phyloP scores from a whole-genome alignment of 2,797 vertebrate species.

The Lemur catta region DNA sequence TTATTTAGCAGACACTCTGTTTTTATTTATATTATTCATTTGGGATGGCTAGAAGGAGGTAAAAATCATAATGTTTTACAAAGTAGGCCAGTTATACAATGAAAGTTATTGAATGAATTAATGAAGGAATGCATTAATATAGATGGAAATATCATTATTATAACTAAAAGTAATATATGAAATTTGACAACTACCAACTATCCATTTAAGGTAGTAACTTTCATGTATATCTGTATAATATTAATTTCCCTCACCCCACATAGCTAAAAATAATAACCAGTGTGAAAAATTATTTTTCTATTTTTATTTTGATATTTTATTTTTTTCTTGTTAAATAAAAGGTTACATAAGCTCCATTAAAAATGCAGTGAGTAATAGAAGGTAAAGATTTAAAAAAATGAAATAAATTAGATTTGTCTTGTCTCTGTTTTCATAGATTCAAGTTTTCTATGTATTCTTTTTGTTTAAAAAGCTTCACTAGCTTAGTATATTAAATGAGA shows the following conservation, averaged over 20 bases:
- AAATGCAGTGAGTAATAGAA: neutral
- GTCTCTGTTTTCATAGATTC: neutral
- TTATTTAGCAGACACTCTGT: neutral
- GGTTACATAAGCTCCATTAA: neutral
- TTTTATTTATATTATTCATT: neutral
- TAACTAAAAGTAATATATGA: neutral
- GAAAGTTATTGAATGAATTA: neutral
- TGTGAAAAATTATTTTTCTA: neutral
- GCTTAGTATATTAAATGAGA: neutral
- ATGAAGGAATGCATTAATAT: neutral
- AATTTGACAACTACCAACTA: neutral
- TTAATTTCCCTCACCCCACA: neutral
- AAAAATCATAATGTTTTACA: neutral
- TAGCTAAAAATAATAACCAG: neutral
- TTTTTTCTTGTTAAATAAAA: neutral
- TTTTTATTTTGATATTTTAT: neutral
- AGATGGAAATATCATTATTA: neutral
- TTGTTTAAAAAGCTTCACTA: neutral
- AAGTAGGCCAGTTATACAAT: neutral
- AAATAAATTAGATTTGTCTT: neutral
- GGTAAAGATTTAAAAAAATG: neutral
- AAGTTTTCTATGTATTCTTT: neutral
- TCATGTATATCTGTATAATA: neutral
- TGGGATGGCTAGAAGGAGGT: neutral
- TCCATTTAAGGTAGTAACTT: neutral